Conservation (phyloP, 2,797 vertebrate genomes). For the Notolabrus celidotus region DNA sequence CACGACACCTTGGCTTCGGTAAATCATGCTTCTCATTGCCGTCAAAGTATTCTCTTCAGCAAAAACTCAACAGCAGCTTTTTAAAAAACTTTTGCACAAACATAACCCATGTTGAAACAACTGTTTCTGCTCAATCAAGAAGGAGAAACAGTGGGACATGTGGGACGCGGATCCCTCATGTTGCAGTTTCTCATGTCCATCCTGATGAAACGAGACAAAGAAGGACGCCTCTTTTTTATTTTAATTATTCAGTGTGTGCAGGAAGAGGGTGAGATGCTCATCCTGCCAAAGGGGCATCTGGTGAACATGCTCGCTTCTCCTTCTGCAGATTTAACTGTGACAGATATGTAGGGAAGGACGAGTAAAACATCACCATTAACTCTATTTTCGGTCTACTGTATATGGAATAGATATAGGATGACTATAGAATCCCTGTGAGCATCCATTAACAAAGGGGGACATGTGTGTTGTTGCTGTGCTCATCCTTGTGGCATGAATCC, state of each 20-base stretch:
- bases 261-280: constrained; percentile 56
- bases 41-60: too few species aligned
- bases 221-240: constrained; percentile 42
- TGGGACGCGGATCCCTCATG: too few species aligned
- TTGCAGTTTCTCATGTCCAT: constrained; percentile 50
- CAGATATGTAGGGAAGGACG: constrained; percentile 27
- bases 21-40: too few species aligned
- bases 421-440: neutral
- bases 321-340: constrained; percentile 43
- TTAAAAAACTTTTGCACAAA: too few species aligned
- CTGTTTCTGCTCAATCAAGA: neutral
- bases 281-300: too few species aligned
- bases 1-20: too few species aligned
- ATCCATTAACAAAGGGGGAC: constrained; percentile 23
- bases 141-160: constrained; percentile 33
- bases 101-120: too few species aligned
- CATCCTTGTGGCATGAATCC: constrained; percentile 44
- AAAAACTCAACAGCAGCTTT: too few species aligned
- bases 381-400: neutral
- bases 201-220: constrained; percentile 66
- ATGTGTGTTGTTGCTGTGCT: constrained; percentile 27
- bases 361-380: constrained; percentile 5
- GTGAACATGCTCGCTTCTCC: constrained; percentile 42
- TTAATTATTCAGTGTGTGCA: constrained; percentile 70
- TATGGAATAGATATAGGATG: constrained; percentile 11